Base-by-base conservation (phyloP, 1,140 invertebrate species). In the Teleopsis dalmanni region DNA sequence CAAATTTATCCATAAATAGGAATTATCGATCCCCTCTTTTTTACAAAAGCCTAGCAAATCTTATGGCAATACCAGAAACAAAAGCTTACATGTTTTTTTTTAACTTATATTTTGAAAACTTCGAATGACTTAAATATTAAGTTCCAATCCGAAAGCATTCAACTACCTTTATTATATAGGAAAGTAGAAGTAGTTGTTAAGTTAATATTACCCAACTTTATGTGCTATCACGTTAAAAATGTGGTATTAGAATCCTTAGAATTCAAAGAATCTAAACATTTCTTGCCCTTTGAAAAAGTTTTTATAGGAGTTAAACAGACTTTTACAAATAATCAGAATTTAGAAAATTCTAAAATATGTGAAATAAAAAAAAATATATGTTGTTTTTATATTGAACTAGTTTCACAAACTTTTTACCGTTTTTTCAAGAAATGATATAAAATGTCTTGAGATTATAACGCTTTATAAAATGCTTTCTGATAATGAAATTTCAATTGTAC, bases 121-220 rank as follows among this genome's bases (percentile, higher is more conserved):
- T 22, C 27, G 27, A 50, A 50, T 18, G 44, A 50, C 22, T 35
- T 50, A 13, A 43, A 44, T 8, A 50, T 43, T 14, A 40, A 35
- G 14, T 43, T 43, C 21, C 35, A 48, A 27, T 48, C 35, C 22
- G 47, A 42, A 48, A 29, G 16, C 7, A 25, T 19, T 4, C 23
- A 36, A 3, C 14, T 48, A 8, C 37, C 46, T 21, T 48, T 38
- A 35, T 7, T 46, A 6, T 46, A 46, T n/a, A 2, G 19, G 3
- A 21, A 35, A 19, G 4, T 36, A 8, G 35, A 47, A 37, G 11
- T 25, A 47, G 23, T 37, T 27, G 36, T 26, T 16, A 26, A 37
- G 3, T 47, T 47, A 37, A 48, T 48, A 27, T 31, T 40, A 10
- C 26, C 16, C 21, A 48, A 48, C 29, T 48, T 48, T 33, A 48